Evolutionary conservation across 2,888 invertebrate genomes (phyloP).

Genomic region (Microctonus brassicae): DNA sequence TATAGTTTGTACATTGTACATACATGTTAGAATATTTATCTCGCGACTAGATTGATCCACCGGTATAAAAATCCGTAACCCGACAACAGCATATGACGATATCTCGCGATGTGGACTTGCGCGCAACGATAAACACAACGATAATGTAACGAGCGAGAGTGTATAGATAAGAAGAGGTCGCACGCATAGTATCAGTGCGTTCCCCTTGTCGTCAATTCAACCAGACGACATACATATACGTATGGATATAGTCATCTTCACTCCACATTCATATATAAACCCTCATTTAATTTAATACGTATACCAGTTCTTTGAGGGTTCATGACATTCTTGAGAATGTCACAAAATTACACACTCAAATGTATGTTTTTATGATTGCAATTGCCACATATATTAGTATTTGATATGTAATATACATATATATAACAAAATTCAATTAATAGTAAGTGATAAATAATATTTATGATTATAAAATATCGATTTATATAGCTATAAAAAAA

Average conservation of each 20-base stretch:
- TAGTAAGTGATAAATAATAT: neutral
- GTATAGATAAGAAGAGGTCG: slow-evolving; percentile 55
- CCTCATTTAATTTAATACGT: slow-evolving; percentile 4
- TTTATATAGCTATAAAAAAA: neutral
- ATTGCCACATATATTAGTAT: neutral
- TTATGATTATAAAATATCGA: neutral
- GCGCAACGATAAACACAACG: slow-evolving; percentile 57
- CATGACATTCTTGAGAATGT: slow-evolving; percentile 18
- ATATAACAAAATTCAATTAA: too few relatives aligned
- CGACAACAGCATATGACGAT: slow-evolving; percentile 42
- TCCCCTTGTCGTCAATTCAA: neutral
- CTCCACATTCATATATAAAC: neutral
- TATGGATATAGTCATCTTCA: neutral
- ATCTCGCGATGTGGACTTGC: slow-evolving; percentile 36
- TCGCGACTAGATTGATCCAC: slow-evolving; percentile 37
- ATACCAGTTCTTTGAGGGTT: neutral
- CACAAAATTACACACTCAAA: neutral
- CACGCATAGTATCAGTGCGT: slow-evolving; percentile 25
- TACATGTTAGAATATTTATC: slow-evolving; percentile 29
- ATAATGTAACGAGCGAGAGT: slow-evolving; percentile 57
- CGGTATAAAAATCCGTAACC: slow-evolving; percentile 38
- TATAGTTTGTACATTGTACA: too few relatives aligned
- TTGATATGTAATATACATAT: neutral
- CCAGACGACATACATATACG: slow-evolving; percentile 34
- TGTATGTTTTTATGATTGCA: neutral